phyloP scores from a whole-genome alignment of 2,113 vertebrate species.

The Rhea americana region DNA sequence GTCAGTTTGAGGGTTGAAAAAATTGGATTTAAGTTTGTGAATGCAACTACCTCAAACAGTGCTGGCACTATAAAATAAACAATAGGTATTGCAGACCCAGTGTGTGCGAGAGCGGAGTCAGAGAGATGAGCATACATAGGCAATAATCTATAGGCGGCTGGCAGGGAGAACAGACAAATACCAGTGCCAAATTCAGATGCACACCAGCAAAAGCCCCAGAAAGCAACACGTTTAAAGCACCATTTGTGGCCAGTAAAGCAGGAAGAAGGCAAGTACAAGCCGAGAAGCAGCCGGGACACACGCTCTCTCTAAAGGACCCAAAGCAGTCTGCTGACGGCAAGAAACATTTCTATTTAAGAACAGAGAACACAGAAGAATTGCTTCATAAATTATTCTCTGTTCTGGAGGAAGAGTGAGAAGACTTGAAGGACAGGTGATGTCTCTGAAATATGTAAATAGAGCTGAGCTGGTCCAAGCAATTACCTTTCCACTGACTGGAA shows the following conservation, averaged over 20 bases:
- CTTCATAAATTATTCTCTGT: constrained; percentile 47
- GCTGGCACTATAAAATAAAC: background rate
- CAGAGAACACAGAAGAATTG: constrained; percentile 13
- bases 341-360: constrained; percentile 3
- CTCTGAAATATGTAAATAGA: constrained; percentile 70
- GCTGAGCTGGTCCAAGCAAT: constrained; percentile 59
- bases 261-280: background rate
- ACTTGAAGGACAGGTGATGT: constrained; percentile 71
- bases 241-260: constrained; percentile 5
- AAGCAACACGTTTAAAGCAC: background rate
- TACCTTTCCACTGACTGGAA: constrained; percentile 66
- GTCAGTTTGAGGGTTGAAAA: background rate
- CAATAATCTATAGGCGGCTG: background rate
- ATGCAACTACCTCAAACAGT: background rate
- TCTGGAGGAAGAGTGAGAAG: constrained; percentile 52
- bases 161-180: background rate
- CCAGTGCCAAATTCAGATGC: background rate
- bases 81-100: rapidly evolving
- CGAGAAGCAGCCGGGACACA: background rate
- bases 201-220: background rate
- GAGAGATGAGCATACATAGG: rapidly evolving
- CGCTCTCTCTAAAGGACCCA: background rate
- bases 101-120: rapidly evolving
- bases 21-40: background rate
- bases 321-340: background rate